Conservation (phyloP, 2,113 vertebrate genomes). For the Catagonus wagneri region DNA sequence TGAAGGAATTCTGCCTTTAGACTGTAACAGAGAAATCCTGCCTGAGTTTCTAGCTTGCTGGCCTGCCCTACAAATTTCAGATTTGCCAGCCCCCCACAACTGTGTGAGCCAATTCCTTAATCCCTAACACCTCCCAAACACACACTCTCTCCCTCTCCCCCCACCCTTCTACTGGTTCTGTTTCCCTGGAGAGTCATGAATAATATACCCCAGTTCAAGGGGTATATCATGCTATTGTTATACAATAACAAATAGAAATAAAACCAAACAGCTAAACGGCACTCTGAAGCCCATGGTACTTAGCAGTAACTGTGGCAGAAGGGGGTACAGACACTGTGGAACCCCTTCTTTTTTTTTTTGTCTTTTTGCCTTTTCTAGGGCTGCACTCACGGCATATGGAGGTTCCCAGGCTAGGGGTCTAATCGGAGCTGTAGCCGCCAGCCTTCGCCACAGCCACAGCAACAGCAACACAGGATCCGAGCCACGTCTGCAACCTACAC, state of each 20-base stretch:
- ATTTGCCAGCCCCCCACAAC: not conserved
- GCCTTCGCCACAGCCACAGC: too few relatives aligned
- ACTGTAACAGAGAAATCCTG: not conserved
- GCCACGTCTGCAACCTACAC: too few relatives aligned
- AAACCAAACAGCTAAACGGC: not conserved
- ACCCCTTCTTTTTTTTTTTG: too few relatives aligned
- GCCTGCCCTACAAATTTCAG: not conserved
- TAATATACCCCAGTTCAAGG: not conserved
- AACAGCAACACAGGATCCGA: too few relatives aligned
- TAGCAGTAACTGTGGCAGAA: not conserved
- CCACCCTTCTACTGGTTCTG: not conserved
- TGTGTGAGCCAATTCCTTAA: not conserved
- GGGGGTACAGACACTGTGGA: not conserved
- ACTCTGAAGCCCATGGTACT: not conserved
- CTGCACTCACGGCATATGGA: too few relatives aligned
- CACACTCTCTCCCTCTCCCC: too few relatives aligned
- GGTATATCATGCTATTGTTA: not conserved
- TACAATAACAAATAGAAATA: slow-evolving; percentile 20
- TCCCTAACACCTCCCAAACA: accelerated
- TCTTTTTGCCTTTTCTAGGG: too few relatives aligned
- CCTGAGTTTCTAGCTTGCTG: not conserved
- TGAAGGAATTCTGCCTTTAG: slow-evolving; percentile 18
- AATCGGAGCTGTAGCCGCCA: too few relatives aligned
- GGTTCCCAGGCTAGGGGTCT: too few relatives aligned
- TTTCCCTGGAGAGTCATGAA: slow-evolving; percentile 29